Evolutionary conservation across 2,113 vertebrate species (phyloP).

Genomic region (Sphyrna mokarran): DNA sequence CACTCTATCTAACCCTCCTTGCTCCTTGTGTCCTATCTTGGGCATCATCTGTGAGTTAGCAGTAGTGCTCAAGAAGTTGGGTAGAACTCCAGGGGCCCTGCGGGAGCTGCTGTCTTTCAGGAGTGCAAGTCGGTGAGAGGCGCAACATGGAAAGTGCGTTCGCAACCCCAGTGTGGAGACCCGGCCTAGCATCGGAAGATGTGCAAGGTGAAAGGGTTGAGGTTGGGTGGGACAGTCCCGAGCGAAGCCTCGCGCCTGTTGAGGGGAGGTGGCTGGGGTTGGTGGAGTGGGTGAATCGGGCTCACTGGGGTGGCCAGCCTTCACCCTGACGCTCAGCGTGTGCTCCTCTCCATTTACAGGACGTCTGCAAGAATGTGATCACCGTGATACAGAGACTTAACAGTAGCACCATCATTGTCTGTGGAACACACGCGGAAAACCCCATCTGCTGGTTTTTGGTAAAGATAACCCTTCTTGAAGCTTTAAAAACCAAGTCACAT

Average conservation of each 20-base stretch:
- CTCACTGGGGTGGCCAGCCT: neutral
- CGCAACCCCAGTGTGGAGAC: neutral
- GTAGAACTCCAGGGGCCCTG: too few relatives aligned
- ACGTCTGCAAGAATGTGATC: slow-evolving; percentile 69
- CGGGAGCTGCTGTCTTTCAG: too few relatives aligned
- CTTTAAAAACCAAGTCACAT: neutral
- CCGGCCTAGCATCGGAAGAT: neutral
- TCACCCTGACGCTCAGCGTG: neutral
- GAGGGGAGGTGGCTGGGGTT: neutral
- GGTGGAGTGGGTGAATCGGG: neutral
- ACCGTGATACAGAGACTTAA: slow-evolving; percentile 66
- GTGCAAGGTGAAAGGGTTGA: neutral
- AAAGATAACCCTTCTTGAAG: slow-evolving; percentile 39
- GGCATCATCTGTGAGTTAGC: too few relatives aligned
- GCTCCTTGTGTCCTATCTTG: too few relatives aligned
- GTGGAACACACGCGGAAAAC: slow-evolving; percentile 65
- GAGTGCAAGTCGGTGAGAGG: neutral
- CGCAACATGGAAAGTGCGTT: neutral
- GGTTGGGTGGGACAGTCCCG: neutral
- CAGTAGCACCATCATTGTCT: slow-evolving; percentile 55
- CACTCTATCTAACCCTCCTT: too few relatives aligned
- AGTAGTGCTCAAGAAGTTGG: too few relatives aligned
- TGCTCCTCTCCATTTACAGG: slow-evolving; percentile 41
- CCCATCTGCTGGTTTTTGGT: slow-evolving; percentile 73
- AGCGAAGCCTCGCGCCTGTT: neutral